phyloP scores from a whole-genome alignment of 2,888 invertebrate species.

The Conomelus anceps region DNA sequence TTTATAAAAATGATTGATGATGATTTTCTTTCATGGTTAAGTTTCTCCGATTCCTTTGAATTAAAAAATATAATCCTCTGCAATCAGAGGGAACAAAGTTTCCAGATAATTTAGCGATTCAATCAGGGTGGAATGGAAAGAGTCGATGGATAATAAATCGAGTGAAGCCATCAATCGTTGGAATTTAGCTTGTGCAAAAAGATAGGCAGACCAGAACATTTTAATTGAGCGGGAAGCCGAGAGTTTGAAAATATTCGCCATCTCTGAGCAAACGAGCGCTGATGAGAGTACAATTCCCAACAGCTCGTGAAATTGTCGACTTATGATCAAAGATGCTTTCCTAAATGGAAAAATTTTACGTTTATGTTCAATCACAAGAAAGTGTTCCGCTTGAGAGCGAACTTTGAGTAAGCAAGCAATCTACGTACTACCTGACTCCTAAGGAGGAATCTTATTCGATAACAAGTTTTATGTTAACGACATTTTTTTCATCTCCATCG shows the following conservation, averaged over 20 bases:
- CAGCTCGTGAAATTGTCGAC: background rate
- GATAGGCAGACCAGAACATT: background rate
- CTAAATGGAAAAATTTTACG: background rate
- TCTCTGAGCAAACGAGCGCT: background rate
- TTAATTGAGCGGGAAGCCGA: background rate
- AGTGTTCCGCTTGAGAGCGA: background rate
- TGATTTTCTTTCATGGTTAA: background rate
- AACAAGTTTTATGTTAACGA: background rate
- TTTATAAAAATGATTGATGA: background rate
- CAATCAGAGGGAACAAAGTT: background rate
- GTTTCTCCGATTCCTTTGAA: background rate
- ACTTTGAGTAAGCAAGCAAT: background rate
- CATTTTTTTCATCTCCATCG: background rate
- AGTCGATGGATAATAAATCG: background rate
- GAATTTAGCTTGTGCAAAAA: background rate
- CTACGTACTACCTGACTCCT: background rate
- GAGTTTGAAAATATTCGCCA: background rate
- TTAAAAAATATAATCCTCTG: background rate
- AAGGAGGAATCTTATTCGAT: background rate
- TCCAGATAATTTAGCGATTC: background rate
- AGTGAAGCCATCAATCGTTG: background rate
- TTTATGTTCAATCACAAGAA: background rate
- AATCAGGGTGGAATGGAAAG: too few species aligned
- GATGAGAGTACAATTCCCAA: background rate
- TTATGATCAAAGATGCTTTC: background rate